Evolutionary conservation across 1,140 invertebrate species (phyloP), one percentile per base, ranked within the genome.

Genomic region (Microplitis demolitor): DNA sequence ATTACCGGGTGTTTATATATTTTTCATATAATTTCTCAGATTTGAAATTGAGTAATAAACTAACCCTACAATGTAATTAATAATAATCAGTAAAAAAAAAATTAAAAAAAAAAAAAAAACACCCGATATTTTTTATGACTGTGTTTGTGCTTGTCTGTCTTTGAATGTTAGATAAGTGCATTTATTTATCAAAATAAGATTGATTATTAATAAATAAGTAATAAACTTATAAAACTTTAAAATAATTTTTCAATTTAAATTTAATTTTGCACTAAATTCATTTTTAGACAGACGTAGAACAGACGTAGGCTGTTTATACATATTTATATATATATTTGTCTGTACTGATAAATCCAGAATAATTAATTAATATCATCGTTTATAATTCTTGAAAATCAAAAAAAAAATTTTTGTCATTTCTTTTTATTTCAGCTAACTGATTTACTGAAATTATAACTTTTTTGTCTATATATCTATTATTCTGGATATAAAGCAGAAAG

Each of bases 61-160:
- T 76, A 74, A 4, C 13, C 2, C 13, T n/a, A n/a, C n/a, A n/a
- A 56, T 33, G 4, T 16, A 33, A 4, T n/a, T 50, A 50, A 24
- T 50, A 45, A 35, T 16, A 8, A 14, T 37, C 11, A 62, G 31
- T 11, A n/a, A 53, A 63, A 62, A 63, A 51, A 62, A 62, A 60
- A 39, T 54, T 45, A 62, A 76, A 62, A 76, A 73, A 69, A 69
- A 33, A 61, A 66, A 66, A 58, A 60, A 87, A 87, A 87, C 86
- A 87, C 86, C 86, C 86, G 85, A 85, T 87, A 87, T 75, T 80
- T 75, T 39, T 83, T 79, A 86, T 85, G 80, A 85, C 83, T 79
- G 84, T 85, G 82, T 85, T 85, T 87, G 85, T 86, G 85, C 85
- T 86, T 85, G 84, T 87, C 85, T 87, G 84, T 87, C 85, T 86